These are phyloP conservation scores for Glyphotaelius pellucidus DNA, from an alignment of 2,888 invertebrate species.

Conservation along the genomic window DNA sequence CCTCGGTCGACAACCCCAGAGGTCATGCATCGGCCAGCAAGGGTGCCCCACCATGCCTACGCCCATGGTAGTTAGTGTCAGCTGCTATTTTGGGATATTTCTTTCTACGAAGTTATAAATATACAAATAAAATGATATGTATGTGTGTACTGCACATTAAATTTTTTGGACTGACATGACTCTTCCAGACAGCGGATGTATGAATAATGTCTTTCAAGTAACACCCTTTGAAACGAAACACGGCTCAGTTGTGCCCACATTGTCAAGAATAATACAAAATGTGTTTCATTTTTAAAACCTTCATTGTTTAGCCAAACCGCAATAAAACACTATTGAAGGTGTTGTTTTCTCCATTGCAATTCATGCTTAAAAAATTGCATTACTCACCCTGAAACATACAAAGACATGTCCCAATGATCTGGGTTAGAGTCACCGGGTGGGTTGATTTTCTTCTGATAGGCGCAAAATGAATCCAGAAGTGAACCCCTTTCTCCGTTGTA, in stretches of 20 bases:
- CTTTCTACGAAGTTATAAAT: not conserved
- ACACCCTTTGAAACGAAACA: not conserved
- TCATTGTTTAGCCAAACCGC: not conserved
- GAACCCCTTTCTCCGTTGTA: constrained; percentile 82
- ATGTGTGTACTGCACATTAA: not conserved
- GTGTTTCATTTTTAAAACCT: not conserved
- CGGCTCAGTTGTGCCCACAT: not conserved
- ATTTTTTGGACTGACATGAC: not conserved
- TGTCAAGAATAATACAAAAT: not conserved
- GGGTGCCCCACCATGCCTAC: no score
- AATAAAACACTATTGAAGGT: not conserved
- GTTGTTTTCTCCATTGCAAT: not conserved
- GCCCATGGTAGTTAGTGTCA: no score
- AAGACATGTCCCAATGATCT: constrained; percentile 88
- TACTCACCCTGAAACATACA: constrained; percentile 84
- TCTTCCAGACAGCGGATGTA: not conserved
- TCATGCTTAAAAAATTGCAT: not conserved
- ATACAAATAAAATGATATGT: not conserved
- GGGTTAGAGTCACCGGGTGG: constrained; percentile 82
- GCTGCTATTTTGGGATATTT: not conserved
- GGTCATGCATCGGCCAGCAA: no score
- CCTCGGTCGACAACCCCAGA: no score
- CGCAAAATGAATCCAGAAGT: constrained; percentile 86
- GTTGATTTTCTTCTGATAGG: constrained; percentile 82
- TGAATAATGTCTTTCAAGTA: not conserved